These are phyloP conservation scores for Pseudolycoriella hygida DNA, from an alignment of 2,888 invertebrate species.

Conservation along the genomic window DNA sequence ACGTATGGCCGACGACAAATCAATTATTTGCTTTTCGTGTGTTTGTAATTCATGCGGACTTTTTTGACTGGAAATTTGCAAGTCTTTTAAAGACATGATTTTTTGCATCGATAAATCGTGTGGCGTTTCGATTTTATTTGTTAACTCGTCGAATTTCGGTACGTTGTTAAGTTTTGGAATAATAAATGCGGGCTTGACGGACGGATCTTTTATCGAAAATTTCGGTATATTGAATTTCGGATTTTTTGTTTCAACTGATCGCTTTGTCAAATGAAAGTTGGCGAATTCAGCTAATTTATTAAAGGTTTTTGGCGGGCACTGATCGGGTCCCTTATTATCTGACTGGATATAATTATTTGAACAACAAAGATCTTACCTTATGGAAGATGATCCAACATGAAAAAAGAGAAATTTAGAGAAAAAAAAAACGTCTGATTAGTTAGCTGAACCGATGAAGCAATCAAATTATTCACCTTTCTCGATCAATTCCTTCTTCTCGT, in stretches of 20 bases:
- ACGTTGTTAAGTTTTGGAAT: slow-evolving; percentile 12
- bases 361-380: background rate
- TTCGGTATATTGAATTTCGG: background rate
- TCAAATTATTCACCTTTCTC: slow-evolving; percentile 20
- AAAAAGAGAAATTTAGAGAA: slow-evolving; percentile 3
- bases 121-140: slow-evolving; percentile 11
- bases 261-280: slow-evolving; percentile 11
- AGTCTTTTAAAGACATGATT: slow-evolving; percentile 9
- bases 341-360: too few relatives aligned
- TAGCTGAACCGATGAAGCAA: too few relatives aligned
- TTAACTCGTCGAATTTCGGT: slow-evolving; percentile 16
- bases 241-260: background rate
- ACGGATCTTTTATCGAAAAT: background rate
- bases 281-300: slow-evolving; percentile 13
- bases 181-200: background rate
- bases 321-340: background rate
- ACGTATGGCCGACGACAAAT: slow-evolving; percentile 28
- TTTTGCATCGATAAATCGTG: slow-evolving; percentile 10
- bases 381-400: background rate
- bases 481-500: slow-evolving; percentile 13
- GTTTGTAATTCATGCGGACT: background rate
- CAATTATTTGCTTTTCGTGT: slow-evolving; percentile 19
- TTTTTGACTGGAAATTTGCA: slow-evolving; percentile 5
- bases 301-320: slow-evolving; percentile 8
- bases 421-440: background rate